phyloP scores from a whole-genome alignment of 2,797 vertebrate genomes.

The Xiphorhynchus erythropygius region DNA sequence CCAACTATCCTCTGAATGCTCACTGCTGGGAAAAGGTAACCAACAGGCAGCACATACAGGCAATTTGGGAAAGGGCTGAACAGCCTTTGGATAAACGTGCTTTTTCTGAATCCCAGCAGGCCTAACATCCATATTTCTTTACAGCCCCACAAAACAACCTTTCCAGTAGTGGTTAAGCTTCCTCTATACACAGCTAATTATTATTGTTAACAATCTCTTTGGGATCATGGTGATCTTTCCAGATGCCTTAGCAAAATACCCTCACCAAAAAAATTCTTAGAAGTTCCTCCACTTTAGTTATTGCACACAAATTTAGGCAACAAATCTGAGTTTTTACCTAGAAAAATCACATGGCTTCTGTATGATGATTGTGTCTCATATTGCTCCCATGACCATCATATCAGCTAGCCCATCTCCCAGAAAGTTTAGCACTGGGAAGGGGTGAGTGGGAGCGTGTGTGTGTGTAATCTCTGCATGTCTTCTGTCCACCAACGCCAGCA shows the following conservation, averaged over 20 bases:
- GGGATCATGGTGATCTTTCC: not conserved
- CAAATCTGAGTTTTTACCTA: not conserved
- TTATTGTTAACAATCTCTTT: not conserved
- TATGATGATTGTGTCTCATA: not conserved
- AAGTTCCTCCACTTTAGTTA: not conserved
- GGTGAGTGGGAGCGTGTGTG: not conserved
- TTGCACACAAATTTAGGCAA: not conserved
- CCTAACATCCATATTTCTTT: not conserved
- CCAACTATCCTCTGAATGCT: fast-evolving
- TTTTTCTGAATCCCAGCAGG: not conserved
- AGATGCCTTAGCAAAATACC: not conserved
- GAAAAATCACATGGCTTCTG: not conserved
- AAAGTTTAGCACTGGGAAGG: not conserved
- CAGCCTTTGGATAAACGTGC: not conserved
- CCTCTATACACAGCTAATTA: not conserved
- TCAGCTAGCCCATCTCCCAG: not conserved
- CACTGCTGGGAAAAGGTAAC: not conserved
- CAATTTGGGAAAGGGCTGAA: not conserved
- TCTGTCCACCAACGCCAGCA: not conserved
- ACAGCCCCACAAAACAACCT: not conserved
- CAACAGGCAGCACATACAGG: not conserved
- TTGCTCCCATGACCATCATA: not conserved
- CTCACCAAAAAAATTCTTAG: not conserved
- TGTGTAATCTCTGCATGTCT: not conserved
- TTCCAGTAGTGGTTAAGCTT: not conserved